phyloP scores from a whole-genome alignment of 1,140 invertebrate genomes.

The Lasioglossum albipes region DNA sequence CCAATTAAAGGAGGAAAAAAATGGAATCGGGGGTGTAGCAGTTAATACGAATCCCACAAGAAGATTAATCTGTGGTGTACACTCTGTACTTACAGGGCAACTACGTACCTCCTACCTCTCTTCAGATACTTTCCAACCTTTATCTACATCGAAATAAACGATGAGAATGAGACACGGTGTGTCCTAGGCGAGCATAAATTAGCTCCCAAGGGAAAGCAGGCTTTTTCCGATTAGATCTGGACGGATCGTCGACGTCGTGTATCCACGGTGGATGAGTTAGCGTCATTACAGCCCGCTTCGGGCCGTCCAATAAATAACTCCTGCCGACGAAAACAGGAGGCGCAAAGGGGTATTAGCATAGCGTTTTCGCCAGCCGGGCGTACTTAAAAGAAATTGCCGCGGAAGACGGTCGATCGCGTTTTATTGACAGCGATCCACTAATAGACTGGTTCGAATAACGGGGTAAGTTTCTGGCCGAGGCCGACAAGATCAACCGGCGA shows the following conservation, averaged over 20 bases:
- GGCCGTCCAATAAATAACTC: constrained; percentile 15
- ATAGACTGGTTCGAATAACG: constrained; percentile 6
- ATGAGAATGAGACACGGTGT: no score
- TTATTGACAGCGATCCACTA: constrained; percentile 41
- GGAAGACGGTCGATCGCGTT: not conserved
- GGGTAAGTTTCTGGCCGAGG: constrained; percentile 29
- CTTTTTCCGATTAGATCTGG: not conserved
- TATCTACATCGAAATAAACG: no score
- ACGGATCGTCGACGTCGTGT: not conserved
- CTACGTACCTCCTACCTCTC: no score
- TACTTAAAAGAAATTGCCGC: constrained; percentile 8
- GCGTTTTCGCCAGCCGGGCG: not conserved
- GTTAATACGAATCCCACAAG: not conserved
- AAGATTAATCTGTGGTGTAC: not conserved
- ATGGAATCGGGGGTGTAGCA: constrained; percentile 38
- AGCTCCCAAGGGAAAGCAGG: no score
- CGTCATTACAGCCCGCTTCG: constrained; percentile 30
- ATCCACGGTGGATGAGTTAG: not conserved
- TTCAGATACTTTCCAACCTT: no score
- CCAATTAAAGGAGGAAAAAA: constrained; percentile 70
- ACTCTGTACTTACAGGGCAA: no score
- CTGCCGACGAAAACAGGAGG: constrained; percentile 23
- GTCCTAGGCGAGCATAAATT: no score
- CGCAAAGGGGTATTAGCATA: not conserved
- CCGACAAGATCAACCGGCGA: constrained; percentile 27